phyloP scores from a whole-genome alignment of 2,113 vertebrate genomes.

The Myotis lucifugus region DNA sequence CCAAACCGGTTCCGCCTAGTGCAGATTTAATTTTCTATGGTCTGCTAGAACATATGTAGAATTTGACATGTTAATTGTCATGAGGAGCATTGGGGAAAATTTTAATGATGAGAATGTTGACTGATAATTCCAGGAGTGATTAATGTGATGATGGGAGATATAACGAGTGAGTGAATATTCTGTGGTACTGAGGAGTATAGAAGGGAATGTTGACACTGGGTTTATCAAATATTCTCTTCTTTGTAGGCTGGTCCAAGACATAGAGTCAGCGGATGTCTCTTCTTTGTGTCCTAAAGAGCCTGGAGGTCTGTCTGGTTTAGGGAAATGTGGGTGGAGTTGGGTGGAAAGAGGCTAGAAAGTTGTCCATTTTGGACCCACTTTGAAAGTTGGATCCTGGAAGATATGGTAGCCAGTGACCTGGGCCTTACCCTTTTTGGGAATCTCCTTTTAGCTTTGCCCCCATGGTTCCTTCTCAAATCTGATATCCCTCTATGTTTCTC shows the following conservation, averaged over 20 bases:
- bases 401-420: background rate
- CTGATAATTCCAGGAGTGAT: background rate
- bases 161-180: background rate
- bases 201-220: slow-evolving; percentile 60
- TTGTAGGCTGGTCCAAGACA: slow-evolving; percentile 78
- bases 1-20: background rate
- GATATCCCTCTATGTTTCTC: no score
- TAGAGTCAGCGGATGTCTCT: slow-evolving; percentile 71
- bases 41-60: background rate
- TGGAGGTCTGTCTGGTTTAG: slow-evolving; percentile 71
- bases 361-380: background rate
- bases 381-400: slow-evolving; percentile 14
- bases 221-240: slow-evolving; percentile 42
- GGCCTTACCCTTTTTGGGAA: no score
- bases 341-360: background rate
- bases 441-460: no score
- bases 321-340: background rate
- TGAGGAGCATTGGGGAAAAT: background rate
- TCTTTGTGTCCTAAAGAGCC: slow-evolving; percentile 69
- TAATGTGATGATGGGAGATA: background rate
- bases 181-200: slow-evolving; percentile 58
- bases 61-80: background rate
- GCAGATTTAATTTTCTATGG: background rate
- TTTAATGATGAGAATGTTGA: background rate
- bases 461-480: no score